Evolutionary conservation across 1,140 invertebrate species (phyloP).

Genomic region (Andrena cerasifolii): DNA sequence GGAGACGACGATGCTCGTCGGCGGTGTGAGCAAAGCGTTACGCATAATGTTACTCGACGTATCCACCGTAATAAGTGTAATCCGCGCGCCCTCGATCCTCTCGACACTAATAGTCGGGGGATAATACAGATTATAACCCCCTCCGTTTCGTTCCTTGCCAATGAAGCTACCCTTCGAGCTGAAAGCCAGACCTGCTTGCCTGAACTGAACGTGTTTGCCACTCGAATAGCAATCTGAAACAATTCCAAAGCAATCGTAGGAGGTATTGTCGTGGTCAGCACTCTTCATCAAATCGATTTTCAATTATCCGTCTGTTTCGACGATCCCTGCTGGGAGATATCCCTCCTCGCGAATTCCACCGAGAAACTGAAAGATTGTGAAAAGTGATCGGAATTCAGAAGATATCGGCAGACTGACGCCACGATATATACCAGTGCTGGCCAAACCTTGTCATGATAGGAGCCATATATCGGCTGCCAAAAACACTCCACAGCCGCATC

Average conservation of each 20-base stretch:
- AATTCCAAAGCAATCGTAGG: conserved; percentile 74
- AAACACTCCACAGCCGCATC: too few relatives aligned
- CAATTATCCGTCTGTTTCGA: conserved; percentile 55
- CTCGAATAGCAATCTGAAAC: conserved; percentile 77
- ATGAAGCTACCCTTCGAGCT: conserved; percentile 55
- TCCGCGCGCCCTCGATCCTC: conserved; percentile 75
- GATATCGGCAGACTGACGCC: neutral
- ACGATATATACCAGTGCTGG: too few relatives aligned
- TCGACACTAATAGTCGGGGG: conserved; percentile 78
- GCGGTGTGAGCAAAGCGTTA: conserved; percentile 60
- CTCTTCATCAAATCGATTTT: conserved; percentile 67
- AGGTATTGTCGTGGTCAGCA: conserved; percentile 73
- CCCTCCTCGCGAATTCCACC: neutral
- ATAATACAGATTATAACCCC: conserved; percentile 79
- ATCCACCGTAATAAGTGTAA: conserved; percentile 77
- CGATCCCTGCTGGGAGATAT: conserved; percentile 7
- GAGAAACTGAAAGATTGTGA: neutral
- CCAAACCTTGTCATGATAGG: too few relatives aligned
- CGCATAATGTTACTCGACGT: conserved; percentile 76
- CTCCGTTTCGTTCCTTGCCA: conserved; percentile 47
- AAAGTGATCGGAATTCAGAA: neutral
- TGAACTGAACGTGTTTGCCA: conserved; percentile 74
- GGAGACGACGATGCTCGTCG: conserved; percentile 20
- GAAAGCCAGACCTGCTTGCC: conserved; percentile 52
- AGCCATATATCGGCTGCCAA: too few relatives aligned